Base-by-base conservation (phyloP, 2,797 vertebrate species). In the Dendrocincla fuliginosa region DNA sequence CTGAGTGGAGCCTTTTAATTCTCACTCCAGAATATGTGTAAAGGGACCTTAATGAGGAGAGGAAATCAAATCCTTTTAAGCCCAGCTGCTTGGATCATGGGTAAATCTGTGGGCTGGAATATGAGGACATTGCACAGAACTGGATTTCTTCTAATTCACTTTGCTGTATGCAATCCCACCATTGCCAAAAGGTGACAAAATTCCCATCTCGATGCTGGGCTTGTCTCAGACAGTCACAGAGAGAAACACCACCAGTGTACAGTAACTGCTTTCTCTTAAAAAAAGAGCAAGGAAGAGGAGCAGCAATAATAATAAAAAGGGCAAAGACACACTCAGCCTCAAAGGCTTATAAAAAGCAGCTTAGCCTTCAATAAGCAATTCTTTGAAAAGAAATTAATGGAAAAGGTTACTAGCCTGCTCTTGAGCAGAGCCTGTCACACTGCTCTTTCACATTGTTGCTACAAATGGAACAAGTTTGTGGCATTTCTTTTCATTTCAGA, bases 331-430 rank as follows among this genome's bases (percentile, higher is more conserved):
- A 30, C 30, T 78, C 82, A 93, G 59, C 52, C 89, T 96, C 61
- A 68, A 63, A 81, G 37, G 89, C 88, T 95, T 93, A 91, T 83
- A 88, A 95, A 93, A 94, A 91, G 68, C 92, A 84, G 88, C 86
- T 96, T 91, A 96, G 88, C 42, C 59, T 87, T 92, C 87, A 84
- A 94, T 94, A 96, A 93, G 71, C 84, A 93, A 93, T 92, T 92
- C 71, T 94, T 96, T 95, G 95, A 91, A 91, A 92, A 91, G 23
- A 95, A 96, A 94, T 95, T 91, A 97, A 95, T 87, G 91, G 86
- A 93, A 96, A 97, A 96, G 93, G 93, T 96, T 96, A 94, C 82
- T 77, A 92, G 93, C 77, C 56, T 20, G 50, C 44, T 85, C 77
- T 88, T 50, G 83, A 91, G 73, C 64, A 28, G 71, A 85, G 75